Evolutionary conservation across 2,113 vertebrate species (phyloP).

Genomic region (Psophia crepitans): DNA sequence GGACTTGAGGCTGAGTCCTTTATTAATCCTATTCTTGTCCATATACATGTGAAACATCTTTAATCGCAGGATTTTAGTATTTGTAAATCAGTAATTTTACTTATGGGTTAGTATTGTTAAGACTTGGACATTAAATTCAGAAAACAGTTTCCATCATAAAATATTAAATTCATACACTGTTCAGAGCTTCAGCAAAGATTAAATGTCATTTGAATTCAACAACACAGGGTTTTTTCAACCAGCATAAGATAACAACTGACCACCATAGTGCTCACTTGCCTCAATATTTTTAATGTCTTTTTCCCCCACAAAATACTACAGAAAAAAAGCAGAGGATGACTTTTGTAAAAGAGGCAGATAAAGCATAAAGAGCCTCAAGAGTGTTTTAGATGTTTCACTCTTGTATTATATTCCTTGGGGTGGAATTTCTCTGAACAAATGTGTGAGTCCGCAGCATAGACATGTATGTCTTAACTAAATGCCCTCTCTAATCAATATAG

Average conservation of each 20-base stretch:
- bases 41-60: background rate
- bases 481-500: background rate
- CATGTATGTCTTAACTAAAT: background rate
- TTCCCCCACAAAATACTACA: background rate
- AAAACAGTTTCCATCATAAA: background rate
- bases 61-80: background rate
- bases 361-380: background rate
- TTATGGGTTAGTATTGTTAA: background rate
- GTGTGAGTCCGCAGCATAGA: background rate
- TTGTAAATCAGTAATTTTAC: background rate
- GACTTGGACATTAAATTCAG: background rate
- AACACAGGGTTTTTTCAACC: rapidly evolving
- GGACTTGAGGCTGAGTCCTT: background rate
- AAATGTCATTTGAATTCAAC: background rate
- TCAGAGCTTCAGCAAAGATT: background rate
- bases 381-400: background rate
- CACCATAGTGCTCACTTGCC: background rate
- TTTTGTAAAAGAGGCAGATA: background rate
- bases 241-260: background rate
- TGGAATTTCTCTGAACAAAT: background rate
- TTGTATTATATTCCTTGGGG: background rate
- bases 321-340: background rate
- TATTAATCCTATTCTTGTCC: background rate
- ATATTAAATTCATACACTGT: background rate
- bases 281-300: background rate